phyloP scores from a whole-genome alignment of 2,888 invertebrate genomes.

The Pseudanteris insignis region DNA sequence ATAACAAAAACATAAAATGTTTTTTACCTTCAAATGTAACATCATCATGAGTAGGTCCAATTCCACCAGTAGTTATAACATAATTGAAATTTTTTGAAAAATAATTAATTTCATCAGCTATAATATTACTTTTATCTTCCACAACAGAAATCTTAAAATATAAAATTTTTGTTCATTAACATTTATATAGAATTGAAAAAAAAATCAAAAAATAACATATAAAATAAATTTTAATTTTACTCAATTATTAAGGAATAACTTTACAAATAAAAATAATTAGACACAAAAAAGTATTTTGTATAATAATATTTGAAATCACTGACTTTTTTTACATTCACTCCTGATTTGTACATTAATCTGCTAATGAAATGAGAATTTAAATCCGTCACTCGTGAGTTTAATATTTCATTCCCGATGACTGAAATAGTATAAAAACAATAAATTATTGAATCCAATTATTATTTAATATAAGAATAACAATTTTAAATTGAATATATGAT shows the following conservation, averaged over 20 bases:
- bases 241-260: not conserved
- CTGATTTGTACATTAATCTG: conserved; percentile 71
- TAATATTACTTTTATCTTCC: conserved; percentile 73
- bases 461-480: too few relatives aligned
- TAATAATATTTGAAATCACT: conserved; percentile 32
- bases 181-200: not conserved
- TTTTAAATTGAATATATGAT: too few relatives aligned
- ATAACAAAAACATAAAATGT: too few relatives aligned
- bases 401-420: conserved; percentile 82
- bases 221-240: not conserved
- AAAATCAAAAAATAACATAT: not conserved
- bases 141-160: conserved; percentile 73
- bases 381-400: conserved; percentile 77
- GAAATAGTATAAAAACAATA: conserved; percentile 24
- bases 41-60: conserved; percentile 83
- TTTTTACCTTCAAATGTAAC: conserved; percentile 77
- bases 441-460: too few relatives aligned
- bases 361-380: conserved; percentile 75
- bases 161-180: conserved; percentile 3
- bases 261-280: not conserved
- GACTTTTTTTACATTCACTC: conserved; percentile 72
- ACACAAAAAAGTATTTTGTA: too few relatives aligned
- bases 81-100: conserved; percentile 72
- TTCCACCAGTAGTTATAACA: conserved; percentile 80
- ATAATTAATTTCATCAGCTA: conserved; percentile 72